Base-by-base conservation (phyloP, 2,797 vertebrate species). In the Dryobates pubescens region DNA sequence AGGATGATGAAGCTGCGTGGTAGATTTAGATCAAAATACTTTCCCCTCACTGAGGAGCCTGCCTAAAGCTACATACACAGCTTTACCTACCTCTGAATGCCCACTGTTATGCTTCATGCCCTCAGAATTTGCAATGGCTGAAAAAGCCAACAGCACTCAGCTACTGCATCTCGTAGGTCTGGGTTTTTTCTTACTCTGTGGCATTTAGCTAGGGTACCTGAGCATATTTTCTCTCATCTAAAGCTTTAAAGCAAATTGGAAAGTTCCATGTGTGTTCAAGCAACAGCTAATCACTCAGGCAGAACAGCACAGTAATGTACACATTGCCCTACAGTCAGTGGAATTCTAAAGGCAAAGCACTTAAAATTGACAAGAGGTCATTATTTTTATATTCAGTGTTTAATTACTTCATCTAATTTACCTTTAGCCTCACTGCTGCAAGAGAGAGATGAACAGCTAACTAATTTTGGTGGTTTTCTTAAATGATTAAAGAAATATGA, bases 391-490 rank as follows among this genome's bases (percentile, higher is more conserved):
- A 90, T 41, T 76, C 54, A 45, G 2, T 79, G 68, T 74, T 96
- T 94, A 92, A 93, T 91, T 91, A 95, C 82, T 63, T 68, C 23
- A 72, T 80, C 63, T 34, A 64, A 26, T 92, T 90, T 88, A 80
- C 71, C 64, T 80, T 51, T 77, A 63, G 67, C 89, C 68, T n/a
- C 32, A 61, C 38, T 72, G 30, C 56, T 92, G 67, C 41, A 85
- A 62, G 67, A 78, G 13, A 62, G 19, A 68, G n/a, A 43, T 68
- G 24, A 90, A 85, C 18, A 74, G 16, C 2, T 88, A 64, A 77
- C 41, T 94, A n/a, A 83, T 75, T 82, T 57, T 22, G 23, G 12
- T 18, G 13, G 1, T 0, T 10, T 74, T 86, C 78, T 71, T 30
- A 73, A 85, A 93, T 51, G 47, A 86, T 81, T 91, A 78, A 86